A percentile compares a stretch with the other conserved stretches of the same genome.
Conservation (phyloP, 2,113 vertebrate species). For the Oreochromis aureus region DNA sequence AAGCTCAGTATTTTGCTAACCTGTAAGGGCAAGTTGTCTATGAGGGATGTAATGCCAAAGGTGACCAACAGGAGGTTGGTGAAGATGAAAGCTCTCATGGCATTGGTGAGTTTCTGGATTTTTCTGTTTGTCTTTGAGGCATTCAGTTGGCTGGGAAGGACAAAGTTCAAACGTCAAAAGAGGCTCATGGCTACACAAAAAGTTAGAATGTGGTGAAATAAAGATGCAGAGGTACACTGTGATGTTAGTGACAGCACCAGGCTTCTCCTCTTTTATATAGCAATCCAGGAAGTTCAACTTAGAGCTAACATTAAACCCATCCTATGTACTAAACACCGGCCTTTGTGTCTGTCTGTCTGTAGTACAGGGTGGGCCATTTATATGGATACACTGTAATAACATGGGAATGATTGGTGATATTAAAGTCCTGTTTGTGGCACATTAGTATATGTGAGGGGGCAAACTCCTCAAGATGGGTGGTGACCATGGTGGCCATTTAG, state of each 20-base stretch:
- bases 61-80: constrained; percentile 79
- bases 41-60: constrained; percentile 79
- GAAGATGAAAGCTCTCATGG: constrained; percentile 79
- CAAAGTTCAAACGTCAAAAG: background rate
- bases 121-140: constrained; percentile 67
- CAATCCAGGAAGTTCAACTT: background rate
- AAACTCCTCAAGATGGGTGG: too few relatives aligned
- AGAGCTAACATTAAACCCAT: background rate
- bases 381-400: too few relatives aligned
- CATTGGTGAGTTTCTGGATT: constrained; percentile 83
- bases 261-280: background rate
- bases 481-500: too few relatives aligned
- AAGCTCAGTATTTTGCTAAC: constrained; percentile 42
- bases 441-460: too few relatives aligned
- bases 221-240: background rate
- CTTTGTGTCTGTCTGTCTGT: background rate
- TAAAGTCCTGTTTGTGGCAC: too few relatives aligned
- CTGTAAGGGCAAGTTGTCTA: constrained; percentile 79
- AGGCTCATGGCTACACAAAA: background rate
- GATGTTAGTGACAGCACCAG: background rate
- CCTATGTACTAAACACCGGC: background rate
- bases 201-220: background rate
- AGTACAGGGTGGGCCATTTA: background rate
- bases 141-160: constrained; percentile 25
- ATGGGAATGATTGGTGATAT: too few relatives aligned